phyloP scores from a whole-genome alignment of 2,797 vertebrate genomes.

The Ibycter americanus region DNA sequence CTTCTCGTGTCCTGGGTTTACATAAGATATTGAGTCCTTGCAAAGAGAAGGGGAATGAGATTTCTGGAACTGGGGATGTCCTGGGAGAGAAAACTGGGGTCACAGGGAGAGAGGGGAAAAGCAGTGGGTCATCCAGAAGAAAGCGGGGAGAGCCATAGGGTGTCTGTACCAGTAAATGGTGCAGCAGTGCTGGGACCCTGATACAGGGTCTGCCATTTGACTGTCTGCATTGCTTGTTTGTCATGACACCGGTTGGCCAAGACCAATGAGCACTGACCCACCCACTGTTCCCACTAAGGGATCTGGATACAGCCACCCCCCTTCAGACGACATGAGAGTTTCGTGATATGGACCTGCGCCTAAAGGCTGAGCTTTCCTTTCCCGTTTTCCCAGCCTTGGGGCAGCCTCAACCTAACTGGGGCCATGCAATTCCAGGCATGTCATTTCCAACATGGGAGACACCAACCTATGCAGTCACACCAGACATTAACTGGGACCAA shows the following conservation, averaged over 20 bases:
- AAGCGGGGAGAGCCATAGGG: background rate
- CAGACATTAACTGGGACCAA: background rate
- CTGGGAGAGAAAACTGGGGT: background rate
- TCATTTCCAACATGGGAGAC: background rate
- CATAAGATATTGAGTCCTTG: background rate
- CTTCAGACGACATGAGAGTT: background rate
- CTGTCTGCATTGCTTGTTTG: background rate
- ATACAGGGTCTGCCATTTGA: background rate
- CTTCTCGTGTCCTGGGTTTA: background rate
- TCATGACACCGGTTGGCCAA: background rate
- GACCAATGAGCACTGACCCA: background rate
- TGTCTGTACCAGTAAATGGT: background rate
- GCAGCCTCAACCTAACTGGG: background rate
- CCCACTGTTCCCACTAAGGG: background rate
- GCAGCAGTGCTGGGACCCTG: background rate
- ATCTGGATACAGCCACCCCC: background rate
- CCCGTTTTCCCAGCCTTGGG: background rate
- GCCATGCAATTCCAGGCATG: background rate
- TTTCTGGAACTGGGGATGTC: background rate
- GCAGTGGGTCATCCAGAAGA: background rate
- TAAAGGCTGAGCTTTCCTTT: background rate
- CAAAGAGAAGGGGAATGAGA: background rate
- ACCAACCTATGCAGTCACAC: background rate
- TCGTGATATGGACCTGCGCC: background rate
- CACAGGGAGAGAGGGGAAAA: background rate